Percentiles rank a stretch among this genome's conserved stretches.
Evolutionary conservation across 2,113 vertebrate species (phyloP).

Genomic region (Eira barbara): DNA sequence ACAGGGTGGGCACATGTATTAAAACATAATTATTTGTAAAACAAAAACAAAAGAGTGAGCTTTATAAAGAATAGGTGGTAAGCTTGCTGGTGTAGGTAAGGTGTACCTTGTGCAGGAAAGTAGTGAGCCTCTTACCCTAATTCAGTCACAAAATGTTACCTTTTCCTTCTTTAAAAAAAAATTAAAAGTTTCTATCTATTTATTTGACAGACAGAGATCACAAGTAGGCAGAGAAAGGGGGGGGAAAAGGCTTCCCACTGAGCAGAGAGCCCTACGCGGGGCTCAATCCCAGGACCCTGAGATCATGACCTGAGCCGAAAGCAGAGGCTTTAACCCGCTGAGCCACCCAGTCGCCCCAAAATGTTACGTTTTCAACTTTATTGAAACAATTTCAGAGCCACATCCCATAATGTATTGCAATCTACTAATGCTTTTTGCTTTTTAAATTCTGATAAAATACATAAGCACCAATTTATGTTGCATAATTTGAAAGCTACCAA

Average conservation of each 20-base stretch:
- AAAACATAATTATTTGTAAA: background rate
- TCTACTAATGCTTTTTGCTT: background rate
- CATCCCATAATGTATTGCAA: background rate
- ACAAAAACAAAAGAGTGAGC: background rate
- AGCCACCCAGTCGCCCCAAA: too few relatives aligned
- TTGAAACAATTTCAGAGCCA: background rate
- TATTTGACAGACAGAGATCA: too few relatives aligned
- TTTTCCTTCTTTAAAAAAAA: background rate
- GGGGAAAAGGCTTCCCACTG: too few relatives aligned
- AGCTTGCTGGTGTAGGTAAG: background rate
- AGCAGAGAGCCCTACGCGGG: too few relatives aligned
- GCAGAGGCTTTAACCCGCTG: too few relatives aligned
- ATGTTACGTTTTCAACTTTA: background rate
- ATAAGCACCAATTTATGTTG: background rate
- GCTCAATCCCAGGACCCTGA: too few relatives aligned
- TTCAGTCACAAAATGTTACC: background rate
- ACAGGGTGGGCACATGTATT: background rate
- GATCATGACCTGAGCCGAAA: too few relatives aligned
- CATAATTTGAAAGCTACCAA: background rate
- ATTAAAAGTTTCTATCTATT: too few relatives aligned
- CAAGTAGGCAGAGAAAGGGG: too few relatives aligned
- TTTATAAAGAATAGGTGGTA: background rate
- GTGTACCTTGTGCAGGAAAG: accelerated
- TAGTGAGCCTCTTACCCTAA: background rate
- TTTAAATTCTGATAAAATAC: background rate